Percentiles rank a stretch among this genome's conserved stretches.
Conservation (phyloP, 2,113 vertebrate species). For the Varanus komodoensis region DNA sequence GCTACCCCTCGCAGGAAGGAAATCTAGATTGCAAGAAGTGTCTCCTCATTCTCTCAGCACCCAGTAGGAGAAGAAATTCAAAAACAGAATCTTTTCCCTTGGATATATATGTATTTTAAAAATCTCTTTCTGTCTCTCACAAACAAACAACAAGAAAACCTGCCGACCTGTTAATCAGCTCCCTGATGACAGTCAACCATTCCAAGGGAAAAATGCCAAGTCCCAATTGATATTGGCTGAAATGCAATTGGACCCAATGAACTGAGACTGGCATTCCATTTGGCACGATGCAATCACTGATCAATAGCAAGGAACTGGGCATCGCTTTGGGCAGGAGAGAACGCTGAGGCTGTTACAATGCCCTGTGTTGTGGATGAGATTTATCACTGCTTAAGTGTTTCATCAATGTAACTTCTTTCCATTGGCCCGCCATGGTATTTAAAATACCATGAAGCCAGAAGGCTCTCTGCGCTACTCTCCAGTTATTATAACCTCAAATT, state of each 20-base stretch:
- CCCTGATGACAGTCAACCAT: constrained; percentile 77
- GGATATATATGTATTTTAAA: background rate
- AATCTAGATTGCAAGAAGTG: constrained; percentile 30
- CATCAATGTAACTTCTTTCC: constrained; percentile 77
- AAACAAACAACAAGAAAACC: constrained; percentile 58
- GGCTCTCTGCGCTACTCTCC: constrained; percentile 37
- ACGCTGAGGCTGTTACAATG: constrained; percentile 68
- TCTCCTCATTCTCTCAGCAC: constrained; percentile 35
- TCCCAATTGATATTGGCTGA: constrained; percentile 78
- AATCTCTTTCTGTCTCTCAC: constrained; percentile 34
- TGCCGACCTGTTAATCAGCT: constrained; percentile 79
- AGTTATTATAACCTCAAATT: constrained; percentile 72
- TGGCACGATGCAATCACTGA: constrained; percentile 70
- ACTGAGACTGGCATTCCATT: constrained; percentile 72
- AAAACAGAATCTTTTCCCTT: constrained; percentile 59
- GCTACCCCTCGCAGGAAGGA: constrained; percentile 38
- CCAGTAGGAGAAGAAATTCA: constrained; percentile 65
- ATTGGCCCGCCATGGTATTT: constrained; percentile 67
- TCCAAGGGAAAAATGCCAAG: constrained; percentile 75
- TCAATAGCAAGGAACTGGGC: constrained; percentile 81
- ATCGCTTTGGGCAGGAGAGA: constrained; percentile 67
- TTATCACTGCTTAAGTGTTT: constrained; percentile 79
- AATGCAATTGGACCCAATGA: constrained; percentile 77
- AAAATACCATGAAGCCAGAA: constrained; percentile 57
- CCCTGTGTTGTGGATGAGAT: constrained; percentile 75